These are phyloP conservation scores for Cryptoblepharus egeriae DNA, from an alignment of 2,797 vertebrate species.

Conservation along the genomic window DNA sequence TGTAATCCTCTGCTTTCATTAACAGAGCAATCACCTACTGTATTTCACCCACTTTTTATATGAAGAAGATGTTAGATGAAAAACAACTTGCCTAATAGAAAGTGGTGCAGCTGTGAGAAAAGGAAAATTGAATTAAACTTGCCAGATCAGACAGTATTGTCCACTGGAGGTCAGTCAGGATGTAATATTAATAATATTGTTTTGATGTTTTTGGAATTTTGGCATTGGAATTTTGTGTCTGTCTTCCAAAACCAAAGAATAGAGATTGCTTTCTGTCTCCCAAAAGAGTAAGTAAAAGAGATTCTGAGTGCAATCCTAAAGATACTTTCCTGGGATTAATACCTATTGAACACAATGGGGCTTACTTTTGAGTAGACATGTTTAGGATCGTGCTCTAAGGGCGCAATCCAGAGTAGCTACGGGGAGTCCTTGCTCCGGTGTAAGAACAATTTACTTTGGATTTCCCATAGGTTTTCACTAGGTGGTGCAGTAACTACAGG, in stretches of 20 bases:
- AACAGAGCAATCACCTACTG: rapidly evolving
- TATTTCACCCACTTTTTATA: background rate
- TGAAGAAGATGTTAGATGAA: constrained; percentile 1
- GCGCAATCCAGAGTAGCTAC: too few relatives aligned
- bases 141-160: background rate
- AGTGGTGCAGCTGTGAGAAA: background rate
- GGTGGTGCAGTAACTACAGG: too few relatives aligned
- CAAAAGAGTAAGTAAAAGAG: background rate
- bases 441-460: too few relatives aligned
- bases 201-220: background rate
- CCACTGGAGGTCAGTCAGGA: background rate
- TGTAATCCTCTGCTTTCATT: background rate
- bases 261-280: background rate
- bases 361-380: too few relatives aligned
- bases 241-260: background rate
- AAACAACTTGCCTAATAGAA: constrained; percentile 21
- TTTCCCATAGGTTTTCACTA: too few relatives aligned
- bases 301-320: background rate
- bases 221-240: background rate
- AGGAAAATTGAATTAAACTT: constrained; percentile 8
- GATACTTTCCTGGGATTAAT: too few relatives aligned
- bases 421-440: too few relatives aligned
- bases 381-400: too few relatives aligned
- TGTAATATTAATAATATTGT: background rate
- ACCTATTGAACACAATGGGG: too few relatives aligned